Evolutionary conservation across 2,888 invertebrate genomes (phyloP).

Genomic region (Calameuta filiformis): DNA sequence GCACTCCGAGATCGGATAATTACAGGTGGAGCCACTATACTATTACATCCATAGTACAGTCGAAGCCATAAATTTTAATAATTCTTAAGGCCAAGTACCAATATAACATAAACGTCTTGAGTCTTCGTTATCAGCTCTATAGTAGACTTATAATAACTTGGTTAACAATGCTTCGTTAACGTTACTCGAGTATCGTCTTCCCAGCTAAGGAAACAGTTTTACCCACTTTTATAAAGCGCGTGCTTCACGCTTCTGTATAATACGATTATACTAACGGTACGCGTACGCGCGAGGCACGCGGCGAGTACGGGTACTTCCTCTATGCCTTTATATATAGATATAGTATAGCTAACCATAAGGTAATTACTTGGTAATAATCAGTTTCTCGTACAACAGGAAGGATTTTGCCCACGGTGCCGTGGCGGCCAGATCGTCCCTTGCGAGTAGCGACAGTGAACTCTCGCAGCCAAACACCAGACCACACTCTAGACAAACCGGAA

Average conservation of each 20-base stretch:
- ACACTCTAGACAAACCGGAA: conserved; percentile 55
- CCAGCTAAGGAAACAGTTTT: not conserved
- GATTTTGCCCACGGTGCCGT: conserved; percentile 78
- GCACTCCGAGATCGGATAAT: conserved; percentile 70
- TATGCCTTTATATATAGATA: not conserved
- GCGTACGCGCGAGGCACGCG: not conserved
- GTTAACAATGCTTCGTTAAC: not conserved
- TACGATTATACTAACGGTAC: not conserved
- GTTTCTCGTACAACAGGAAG: conserved; percentile 42
- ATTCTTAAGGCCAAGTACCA: not conserved
- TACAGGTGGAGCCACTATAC: conserved; percentile 68
- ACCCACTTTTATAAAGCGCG: not conserved
- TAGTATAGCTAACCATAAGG: not conserved
- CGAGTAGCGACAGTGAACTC: conserved; percentile 70
- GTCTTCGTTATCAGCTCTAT: not conserved
- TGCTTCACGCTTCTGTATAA: not conserved
- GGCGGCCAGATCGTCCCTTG: conserved; percentile 66
- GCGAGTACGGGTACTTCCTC: not conserved
- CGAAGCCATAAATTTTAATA: not conserved
- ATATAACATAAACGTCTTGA: not conserved
- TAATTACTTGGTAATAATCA: not conserved
- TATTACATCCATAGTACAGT: not conserved
- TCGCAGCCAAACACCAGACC: conserved; percentile 65
- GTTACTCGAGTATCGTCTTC: not conserved
- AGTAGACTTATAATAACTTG: not conserved